Conservation (phyloP, 2,113 vertebrate genomes). For the Phainopepla nitens region DNA sequence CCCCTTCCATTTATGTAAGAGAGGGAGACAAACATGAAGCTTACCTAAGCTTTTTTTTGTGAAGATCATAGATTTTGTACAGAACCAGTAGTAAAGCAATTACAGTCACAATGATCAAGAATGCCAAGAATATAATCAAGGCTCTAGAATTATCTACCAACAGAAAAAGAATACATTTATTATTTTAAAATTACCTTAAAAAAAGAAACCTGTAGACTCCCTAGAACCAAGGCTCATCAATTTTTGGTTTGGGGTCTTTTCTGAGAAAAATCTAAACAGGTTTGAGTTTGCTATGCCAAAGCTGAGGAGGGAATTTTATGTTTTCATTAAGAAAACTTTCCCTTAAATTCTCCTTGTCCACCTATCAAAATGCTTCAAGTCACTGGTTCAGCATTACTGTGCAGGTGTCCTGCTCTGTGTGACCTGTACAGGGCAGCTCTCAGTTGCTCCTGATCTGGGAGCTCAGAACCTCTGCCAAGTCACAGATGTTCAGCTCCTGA, state of each 20-base stretch:
- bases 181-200: background rate
- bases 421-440: background rate
- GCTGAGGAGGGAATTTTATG: background rate
- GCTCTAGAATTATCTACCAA: conserved; percentile 83
- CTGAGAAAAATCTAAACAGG: background rate
- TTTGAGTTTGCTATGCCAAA: background rate
- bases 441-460: background rate
- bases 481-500: background rate
- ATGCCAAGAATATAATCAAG: conserved; percentile 82
- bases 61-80: conserved; percentile 88
- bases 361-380: background rate
- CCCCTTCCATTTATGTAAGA: background rate
- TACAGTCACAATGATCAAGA: conserved; percentile 84
- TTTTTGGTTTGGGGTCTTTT: background rate
- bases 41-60: conserved; percentile 77
- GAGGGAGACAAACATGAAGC: background rate
- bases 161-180: background rate
- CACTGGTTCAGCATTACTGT: background rate
- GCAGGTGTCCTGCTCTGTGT: background rate
- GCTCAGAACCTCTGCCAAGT: background rate
- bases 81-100: conserved; percentile 84
- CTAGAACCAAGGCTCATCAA: background rate
- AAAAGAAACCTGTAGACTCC: background rate
- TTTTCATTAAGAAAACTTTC: background rate
- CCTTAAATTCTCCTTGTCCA: background rate